phyloP scores from a whole-genome alignment of 2,888 invertebrate species.

The Miltochrista miniata region DNA sequence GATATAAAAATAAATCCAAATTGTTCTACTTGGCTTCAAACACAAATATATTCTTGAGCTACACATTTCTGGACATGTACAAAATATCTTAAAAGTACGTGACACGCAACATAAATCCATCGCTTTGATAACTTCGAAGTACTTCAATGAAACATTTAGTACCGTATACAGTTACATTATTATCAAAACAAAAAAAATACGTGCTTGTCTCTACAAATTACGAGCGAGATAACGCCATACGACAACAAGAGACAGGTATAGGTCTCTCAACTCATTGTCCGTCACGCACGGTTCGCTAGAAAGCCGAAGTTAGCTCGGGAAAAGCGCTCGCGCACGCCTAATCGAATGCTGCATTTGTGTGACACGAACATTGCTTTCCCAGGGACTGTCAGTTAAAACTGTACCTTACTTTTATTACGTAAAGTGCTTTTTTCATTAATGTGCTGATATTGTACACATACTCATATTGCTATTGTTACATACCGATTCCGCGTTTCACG shows the following conservation, averaged over 20 bases:
- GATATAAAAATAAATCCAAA: not conserved
- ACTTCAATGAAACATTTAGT: conserved; percentile 24
- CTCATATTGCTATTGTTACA: conserved; percentile 26
- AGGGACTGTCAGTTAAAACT: conserved; percentile 29
- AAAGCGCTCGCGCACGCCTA: conserved; percentile 41
- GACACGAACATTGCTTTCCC: conserved; percentile 42
- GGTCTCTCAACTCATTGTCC: conserved; percentile 23
- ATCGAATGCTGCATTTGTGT: conserved; percentile 33
- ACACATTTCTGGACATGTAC: conserved; percentile 17
- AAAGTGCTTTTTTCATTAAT: conserved; percentile 19
- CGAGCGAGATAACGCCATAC: conserved; percentile 23
- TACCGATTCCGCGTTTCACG: conserved; percentile 33
- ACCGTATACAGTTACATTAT: conserved; percentile 22
- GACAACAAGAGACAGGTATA: conserved; percentile 30
- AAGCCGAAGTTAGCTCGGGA: conserved; percentile 39
- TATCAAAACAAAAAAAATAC: conserved; percentile 20
- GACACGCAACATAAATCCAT: conserved; percentile 19
- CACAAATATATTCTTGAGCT: conserved; percentile 6
- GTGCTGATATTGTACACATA: conserved; percentile 8
- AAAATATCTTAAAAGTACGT: conserved; percentile 27
- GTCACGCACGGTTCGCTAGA: conserved; percentile 44
- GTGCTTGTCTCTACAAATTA: conserved; percentile 7
- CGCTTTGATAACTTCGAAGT: conserved; percentile 25
- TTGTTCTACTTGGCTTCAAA: conserved; percentile 8
- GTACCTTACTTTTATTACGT: conserved; percentile 20